Evolutionary conservation across 2,888 invertebrate species (phyloP).

Genomic region (Cheilosia impressa): DNA sequence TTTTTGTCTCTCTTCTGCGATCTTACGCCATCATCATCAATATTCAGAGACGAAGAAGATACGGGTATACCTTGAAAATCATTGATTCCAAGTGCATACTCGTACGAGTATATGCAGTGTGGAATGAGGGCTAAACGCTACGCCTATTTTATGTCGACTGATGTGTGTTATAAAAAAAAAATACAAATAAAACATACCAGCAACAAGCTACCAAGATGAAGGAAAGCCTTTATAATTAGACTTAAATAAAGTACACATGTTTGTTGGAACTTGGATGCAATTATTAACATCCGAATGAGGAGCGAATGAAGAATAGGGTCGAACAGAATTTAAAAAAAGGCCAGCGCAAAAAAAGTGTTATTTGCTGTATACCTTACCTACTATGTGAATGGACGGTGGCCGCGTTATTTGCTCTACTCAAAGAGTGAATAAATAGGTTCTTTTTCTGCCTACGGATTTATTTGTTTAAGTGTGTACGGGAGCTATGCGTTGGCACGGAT

Average conservation of each 20-base stretch:
- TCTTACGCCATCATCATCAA: conserved; percentile 43
- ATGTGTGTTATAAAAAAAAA: conserved; percentile 39
- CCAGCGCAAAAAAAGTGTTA: conserved; percentile 26
- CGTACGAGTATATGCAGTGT: conserved; percentile 14
- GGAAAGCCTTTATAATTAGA: conserved; percentile 69
- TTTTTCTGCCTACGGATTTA: conserved; percentile 50
- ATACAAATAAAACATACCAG: neutral
- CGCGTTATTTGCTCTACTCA: conserved; percentile 65
- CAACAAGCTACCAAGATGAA: conserved; percentile 14
- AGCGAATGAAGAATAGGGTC: conserved; percentile 37
- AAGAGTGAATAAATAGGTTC: conserved; percentile 46
- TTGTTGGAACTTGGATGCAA: conserved; percentile 69
- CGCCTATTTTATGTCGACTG: conserved; percentile 59
- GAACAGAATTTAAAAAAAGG: neutral
- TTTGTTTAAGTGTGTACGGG: conserved; percentile 58
- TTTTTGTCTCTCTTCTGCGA: conserved; percentile 14
- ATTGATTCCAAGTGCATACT: conserved; percentile 52
- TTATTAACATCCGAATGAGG: conserved; percentile 68
- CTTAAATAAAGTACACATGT: conserved; percentile 73
- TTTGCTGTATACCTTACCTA: conserved; percentile 1
- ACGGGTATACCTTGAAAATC: conserved; percentile 54
- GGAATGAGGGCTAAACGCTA: conserved; percentile 63
- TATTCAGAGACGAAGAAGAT: conserved; percentile 42
- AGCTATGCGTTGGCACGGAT: conserved; percentile 16
- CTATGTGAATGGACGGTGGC: conserved; percentile 51